Evolutionary conservation across 2,888 invertebrate genomes (phyloP).

Genomic region (Clepsis dumicolana): DNA sequence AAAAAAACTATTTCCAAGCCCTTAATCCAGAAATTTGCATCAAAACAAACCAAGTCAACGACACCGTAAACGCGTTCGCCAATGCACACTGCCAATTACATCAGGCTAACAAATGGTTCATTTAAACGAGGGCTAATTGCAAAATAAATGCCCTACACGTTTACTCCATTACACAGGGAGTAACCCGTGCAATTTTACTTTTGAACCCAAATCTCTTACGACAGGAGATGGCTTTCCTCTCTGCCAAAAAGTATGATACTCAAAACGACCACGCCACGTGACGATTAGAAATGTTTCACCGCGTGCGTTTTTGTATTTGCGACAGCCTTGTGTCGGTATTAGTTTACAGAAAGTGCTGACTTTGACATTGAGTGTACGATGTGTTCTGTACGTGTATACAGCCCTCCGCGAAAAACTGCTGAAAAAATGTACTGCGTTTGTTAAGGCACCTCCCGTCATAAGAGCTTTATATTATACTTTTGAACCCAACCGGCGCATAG

Average conservation of each 20-base stretch:
- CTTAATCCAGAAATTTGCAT: not conserved
- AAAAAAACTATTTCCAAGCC: not conserved
- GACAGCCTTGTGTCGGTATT: too few species aligned
- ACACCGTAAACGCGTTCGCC: conserved; percentile 43
- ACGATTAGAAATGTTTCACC: too few species aligned
- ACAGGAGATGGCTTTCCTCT: too few species aligned
- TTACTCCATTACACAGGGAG: conserved; percentile 77
- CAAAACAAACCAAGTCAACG: conserved; percentile 33
- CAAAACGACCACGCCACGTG: too few species aligned
- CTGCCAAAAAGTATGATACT: too few species aligned
- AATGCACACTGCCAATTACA: conserved; percentile 45
- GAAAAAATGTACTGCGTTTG: too few species aligned
- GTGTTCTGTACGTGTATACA: too few species aligned
- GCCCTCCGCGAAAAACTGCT: too few species aligned
- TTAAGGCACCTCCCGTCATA: too few species aligned
- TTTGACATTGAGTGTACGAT: too few species aligned
- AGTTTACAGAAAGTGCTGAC: too few species aligned
- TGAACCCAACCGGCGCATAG: conserved; percentile 57
- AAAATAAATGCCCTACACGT: conserved; percentile 79
- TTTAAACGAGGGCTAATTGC: conserved; percentile 74
- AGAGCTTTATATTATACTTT: conserved; percentile 65
- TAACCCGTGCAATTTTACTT: conserved; percentile 77
- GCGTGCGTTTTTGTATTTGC: too few species aligned
- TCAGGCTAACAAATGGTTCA: conserved; percentile 54
- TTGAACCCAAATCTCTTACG: conserved; percentile 52